Evolutionary conservation across 2,888 invertebrate genomes (phyloP), one percentile per base, ranked within the genome.

Genomic region (Scaptomyza tumidula): DNA sequence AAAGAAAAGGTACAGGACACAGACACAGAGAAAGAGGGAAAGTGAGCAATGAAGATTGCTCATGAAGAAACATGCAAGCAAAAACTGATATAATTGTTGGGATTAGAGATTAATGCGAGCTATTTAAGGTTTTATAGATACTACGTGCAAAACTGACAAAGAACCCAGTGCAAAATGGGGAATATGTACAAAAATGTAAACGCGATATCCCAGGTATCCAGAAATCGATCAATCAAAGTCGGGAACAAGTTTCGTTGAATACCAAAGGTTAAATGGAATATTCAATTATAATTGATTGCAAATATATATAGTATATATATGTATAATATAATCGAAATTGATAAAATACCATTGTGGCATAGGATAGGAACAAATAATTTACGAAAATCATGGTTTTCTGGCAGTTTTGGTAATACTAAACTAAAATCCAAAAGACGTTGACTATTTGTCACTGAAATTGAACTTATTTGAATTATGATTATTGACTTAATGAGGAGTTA

Each of bases 11-110:
- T 29, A 33, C 44, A 24, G 7, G 7, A 44, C 19, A 44, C 13
- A 24, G 24, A 41, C 39, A 41, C 43, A 48, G 16, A 45, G 37
- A n/a, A 37, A 37, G 1, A 31, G 31, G 2, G 31, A 31, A 31
- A 31, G 39, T 41, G 39, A 41, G 9, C 14, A 10, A 6, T 6
- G 11, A 27, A 14, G 16, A 41, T n/a, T n/a, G n/a, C 39, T 41
- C 39, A 41, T 3, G 7, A 19, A 19, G 37, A 35, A 50, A 39
- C 75, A 75, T 67, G 74, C 75, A 74, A 59, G 16, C 50, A 19
- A 65, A 44, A 65, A 44, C 13, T 57, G 60, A 16, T 53, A 49
- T 66, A 55, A 70, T 59, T 66, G 55, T 39, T 54, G 54, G 54
- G 19, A 16, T 43, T 19, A 19, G 11, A 43, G 43, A 19, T 19